Evolutionary conservation across 1,140 invertebrate genomes (phyloP), one percentile per base, ranked within the genome.

Genomic region (Platorchestia sp.): DNA sequence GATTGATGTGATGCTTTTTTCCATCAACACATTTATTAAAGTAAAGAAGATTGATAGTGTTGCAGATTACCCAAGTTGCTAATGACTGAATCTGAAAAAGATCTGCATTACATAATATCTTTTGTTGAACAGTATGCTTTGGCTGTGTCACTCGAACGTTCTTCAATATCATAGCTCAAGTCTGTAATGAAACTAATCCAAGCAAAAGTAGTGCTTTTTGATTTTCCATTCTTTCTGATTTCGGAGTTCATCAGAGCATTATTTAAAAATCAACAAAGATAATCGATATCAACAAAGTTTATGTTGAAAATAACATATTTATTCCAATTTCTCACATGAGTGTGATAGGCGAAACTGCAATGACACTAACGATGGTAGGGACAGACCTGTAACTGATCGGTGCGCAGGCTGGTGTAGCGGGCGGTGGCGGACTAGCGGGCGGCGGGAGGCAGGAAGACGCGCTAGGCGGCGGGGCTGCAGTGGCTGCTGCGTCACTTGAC

Each of bases 371-470:
- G 36, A 75, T 75, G 59, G 27, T 14, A n/a, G n/a, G n/a, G n/a
- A n/a, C n/a, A n/a, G n/a, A n/a, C n/a, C n/a, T n/a, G 59, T 3
- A 75, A 75, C 14, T 75, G 7, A 36, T 3, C 10, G n/a, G 5
- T n/a, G 45, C 47, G 91, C 91, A 93, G 91, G 43, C 45, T 45
- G 91, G 91, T 0, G 91, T 93, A 16, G 91, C 91, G 91, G 91
- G 91, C 5, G 91, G 91, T 93, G 91, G 91, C 45, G 91, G 91
- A 44, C 44, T 6, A 0, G 7, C 91, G 22, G 91, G 91, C 45
- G 91, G 91, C 40, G 91, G 91, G 10, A 93, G 91, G 91, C 43
- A 42, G 40, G 91, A 93, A 45, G 91, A 93, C 47, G 91, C 47
- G 43, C 44, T 93, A 0, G 91, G 91, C 91, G 91, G 91, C 91